Evolutionary conservation across 2,888 invertebrate species (phyloP), one percentile per base, ranked within the genome.

Genomic region (Drosophila cognata): DNA sequence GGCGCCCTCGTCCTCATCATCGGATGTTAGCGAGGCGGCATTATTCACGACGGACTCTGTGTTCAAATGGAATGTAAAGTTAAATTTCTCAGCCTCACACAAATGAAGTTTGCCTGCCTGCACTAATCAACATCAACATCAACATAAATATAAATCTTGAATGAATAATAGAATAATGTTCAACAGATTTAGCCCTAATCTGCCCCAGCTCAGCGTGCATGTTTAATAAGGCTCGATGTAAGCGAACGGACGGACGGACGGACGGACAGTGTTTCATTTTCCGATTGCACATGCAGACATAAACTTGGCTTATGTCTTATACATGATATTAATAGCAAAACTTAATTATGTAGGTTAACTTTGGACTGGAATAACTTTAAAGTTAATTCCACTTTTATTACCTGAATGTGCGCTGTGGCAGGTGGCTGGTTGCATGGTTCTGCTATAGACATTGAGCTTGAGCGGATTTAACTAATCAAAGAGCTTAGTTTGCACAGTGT

Each of bases 1-100:
- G 71, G 95, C 95, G 80, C 95, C 95, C 81, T 95, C 96, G 91
- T 97, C 97, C 92, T 97, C 97, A 92, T 97, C 96, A 88, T 96
- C 96, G 71, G 94, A 94, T 79, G 94, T 94, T 92, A 94, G 91
- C 81, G 95, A 95, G 65, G 95, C 94, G 84, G 94, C 95, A 75
- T 94, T 95, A 78, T 94, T 95, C 84, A 94, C 94, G 82, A 94
- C 94, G 79, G 93, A 93, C 81, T 94, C 94, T 92, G 90, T 63
- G 67, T 35, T 21, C 28, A 82, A 88, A 73, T 79, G 60, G 63
- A 70, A 77, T 35, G 61, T 59, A 58, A 79, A 84, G 77, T 79
- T 82, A 63, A 64, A 73, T 71, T 73, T 68, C 71, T 70, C 31
- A 33, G 25, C 35, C 28, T 29, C 35, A 31, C 38, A 13, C 62